Evolutionary conservation across 2,797 vertebrate species (phyloP), one percentile per base, ranked within the genome.

Genomic region (Sylvilagus floridanus): DNA sequence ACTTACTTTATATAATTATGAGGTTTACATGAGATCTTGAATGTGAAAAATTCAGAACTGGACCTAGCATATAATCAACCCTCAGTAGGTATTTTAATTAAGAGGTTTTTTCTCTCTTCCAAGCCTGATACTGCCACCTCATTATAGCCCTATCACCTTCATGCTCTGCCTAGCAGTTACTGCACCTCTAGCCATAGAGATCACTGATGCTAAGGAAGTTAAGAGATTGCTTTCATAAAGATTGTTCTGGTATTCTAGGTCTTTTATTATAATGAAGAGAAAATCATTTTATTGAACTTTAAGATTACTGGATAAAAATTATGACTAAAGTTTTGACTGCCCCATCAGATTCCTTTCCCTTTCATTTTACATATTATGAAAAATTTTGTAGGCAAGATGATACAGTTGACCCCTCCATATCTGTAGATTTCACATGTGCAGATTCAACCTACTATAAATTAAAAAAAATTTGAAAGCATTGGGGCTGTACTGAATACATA

Each of bases 271-370:
- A 62, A 72, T 82, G 85, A 82, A 84, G 54, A 76, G 24, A 92
- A 92, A 81, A 37, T 79, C 47, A 71, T 92, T 83, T 88, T 69
- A 91, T 95, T 78, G 94, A 83, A 92, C 47, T 52, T 95, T 76
- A 35, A 16, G 57, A 79, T 91, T 95, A 77, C 26, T 83, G 65
- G 28, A 54, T 88, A 57, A 68, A 90, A 73, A 66, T 50, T 73
- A 4, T 60, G 63, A 16, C 68, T 82, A 52, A 81, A 73, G 88
- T 77, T 95, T 94, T 90, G 22, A 12, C 73, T 68, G 3, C 21
- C 13, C 7, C 17, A 62, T 79, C 71, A 86, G 24, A 92, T 62
- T 83, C 21, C 16, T 83, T 86, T 75, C 22, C 42, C 11, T 91
- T 75, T 54, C 32, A 88, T 88, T 93, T 90, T 95, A 90, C 1